Evolutionary conservation across 2,797 vertebrate genomes (phyloP).

Genomic region (Trematomus bernacchii): DNA sequence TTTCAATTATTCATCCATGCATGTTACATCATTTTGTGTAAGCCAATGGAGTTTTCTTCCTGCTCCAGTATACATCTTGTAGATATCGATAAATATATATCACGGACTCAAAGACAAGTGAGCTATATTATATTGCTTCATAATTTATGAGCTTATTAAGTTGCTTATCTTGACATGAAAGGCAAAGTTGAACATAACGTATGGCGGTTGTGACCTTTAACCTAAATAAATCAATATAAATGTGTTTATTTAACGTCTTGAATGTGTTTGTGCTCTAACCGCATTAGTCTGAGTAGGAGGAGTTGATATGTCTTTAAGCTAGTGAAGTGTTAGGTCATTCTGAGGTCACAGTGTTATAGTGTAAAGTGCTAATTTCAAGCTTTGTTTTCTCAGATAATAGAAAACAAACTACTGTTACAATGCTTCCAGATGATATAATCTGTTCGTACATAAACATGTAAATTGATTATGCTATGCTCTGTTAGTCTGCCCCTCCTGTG

Average conservation of each 20-base stretch:
- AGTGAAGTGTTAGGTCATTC: constrained; percentile 21
- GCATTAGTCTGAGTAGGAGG: constrained; percentile 43
- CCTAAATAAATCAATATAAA: constrained; percentile 69
- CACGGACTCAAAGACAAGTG: constrained; percentile 52
- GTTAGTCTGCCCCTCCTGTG: constrained; percentile 68
- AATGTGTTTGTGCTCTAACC: constrained; percentile 33
- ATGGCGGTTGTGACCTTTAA: constrained; percentile 44
- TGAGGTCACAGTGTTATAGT: constrained; percentile 30
- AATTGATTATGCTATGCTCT: constrained; percentile 70
- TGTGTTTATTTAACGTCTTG: constrained; percentile 53
- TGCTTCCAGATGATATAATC: constrained; percentile 44
- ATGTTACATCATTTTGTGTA: constrained; percentile 75
- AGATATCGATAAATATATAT: constrained; percentile 72
- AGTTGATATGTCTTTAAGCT: constrained; percentile 29
- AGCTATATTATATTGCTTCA: constrained; percentile 48
- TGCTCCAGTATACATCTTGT: constrained; percentile 54
- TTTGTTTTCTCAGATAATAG: constrained; percentile 4
- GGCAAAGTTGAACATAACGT: constrained; percentile 33
- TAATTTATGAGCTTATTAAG: constrained; percentile 71
- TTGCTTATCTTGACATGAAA: constrained; percentile 60
- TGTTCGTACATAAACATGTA: constrained; percentile 69
- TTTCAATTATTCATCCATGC: constrained; percentile 83
- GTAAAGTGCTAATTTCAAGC: neutral
- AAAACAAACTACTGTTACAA: neutral
- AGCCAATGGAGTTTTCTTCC: constrained; percentile 60